These are phyloP conservation scores for Labroides dimidiatus DNA, from an alignment of 2,797 vertebrate species.

Conservation along the genomic window DNA sequence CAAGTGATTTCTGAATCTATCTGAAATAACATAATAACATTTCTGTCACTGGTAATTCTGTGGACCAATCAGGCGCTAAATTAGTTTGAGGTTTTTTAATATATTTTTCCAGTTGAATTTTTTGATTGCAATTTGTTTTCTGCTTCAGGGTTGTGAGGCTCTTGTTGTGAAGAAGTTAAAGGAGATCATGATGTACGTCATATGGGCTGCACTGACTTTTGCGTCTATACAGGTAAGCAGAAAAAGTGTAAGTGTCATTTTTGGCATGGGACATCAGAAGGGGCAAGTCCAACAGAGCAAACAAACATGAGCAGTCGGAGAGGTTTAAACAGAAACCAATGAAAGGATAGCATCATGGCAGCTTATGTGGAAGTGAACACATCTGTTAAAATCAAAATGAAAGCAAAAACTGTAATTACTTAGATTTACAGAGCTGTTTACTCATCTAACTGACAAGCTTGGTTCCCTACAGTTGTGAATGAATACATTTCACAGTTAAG, in stretches of 20 bases:
- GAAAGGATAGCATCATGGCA: background rate
- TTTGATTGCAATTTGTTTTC: constrained; percentile 7
- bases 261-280: background rate
- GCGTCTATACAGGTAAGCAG: constrained; percentile 93
- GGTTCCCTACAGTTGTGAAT: no score
- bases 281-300: background rate
- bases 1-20: background rate
- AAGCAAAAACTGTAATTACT: no score
- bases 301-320: background rate
- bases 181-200: constrained; percentile 99
- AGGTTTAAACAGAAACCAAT: background rate
- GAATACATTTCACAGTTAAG: no score
- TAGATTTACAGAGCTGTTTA: no score
- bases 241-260: background rate
- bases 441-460: no score
- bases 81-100: no score
- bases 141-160: constrained; percentile 90
- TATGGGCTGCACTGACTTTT: constrained; percentile 96
- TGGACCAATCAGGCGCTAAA: no score
- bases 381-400: background rate
- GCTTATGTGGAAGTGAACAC: background rate
- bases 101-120: background rate
- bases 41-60: no score
- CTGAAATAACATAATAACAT: background rate
- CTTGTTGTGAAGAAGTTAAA: constrained; percentile 97